These are phyloP conservation scores for Pseudomyrmex pallidus DNA, from an alignment of 1,140 invertebrate genomes.

Conservation along the genomic window DNA sequence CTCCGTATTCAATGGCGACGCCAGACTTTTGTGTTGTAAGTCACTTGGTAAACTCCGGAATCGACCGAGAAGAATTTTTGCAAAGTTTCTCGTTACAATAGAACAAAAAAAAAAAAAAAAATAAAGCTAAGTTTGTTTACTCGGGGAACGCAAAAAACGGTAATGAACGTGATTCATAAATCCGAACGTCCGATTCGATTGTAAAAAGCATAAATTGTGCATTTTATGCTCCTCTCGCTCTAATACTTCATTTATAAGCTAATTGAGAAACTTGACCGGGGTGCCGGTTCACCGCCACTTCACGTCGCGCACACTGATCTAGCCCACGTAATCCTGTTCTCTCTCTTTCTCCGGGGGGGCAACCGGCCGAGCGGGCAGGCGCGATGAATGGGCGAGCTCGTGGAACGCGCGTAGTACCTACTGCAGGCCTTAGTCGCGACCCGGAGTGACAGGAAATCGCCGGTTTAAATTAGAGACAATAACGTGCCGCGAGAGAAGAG, in stretches of 20 bases:
- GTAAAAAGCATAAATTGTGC: not conserved
- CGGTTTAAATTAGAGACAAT: constrained; percentile 78
- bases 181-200: not conserved
- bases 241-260: constrained; percentile 14
- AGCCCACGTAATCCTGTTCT: constrained; percentile 69
- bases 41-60: not conserved
- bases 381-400: constrained; percentile 22
- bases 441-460: constrained; percentile 73
- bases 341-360: constrained; percentile 24
- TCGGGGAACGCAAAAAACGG: not conserved
- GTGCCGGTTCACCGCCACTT: not conserved
- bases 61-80: not conserved
- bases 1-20: constrained; percentile 11
- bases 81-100: not conserved
- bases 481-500: constrained; percentile 46
- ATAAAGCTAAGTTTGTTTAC: not conserved
- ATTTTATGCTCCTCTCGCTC: not conserved
- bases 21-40: not conserved
- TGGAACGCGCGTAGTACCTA: constrained; percentile 16
- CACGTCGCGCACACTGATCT: constrained; percentile 20
- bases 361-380: constrained; percentile 54
- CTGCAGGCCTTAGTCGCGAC: constrained; percentile 45
- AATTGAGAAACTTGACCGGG: constrained; percentile 37
- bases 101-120: no score
- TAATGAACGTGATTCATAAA: not conserved